Evolutionary conservation across 2,888 invertebrate genomes (phyloP), one percentile per base, ranked within the genome.

Genomic region (Caenorhabditis doughertyi): DNA sequence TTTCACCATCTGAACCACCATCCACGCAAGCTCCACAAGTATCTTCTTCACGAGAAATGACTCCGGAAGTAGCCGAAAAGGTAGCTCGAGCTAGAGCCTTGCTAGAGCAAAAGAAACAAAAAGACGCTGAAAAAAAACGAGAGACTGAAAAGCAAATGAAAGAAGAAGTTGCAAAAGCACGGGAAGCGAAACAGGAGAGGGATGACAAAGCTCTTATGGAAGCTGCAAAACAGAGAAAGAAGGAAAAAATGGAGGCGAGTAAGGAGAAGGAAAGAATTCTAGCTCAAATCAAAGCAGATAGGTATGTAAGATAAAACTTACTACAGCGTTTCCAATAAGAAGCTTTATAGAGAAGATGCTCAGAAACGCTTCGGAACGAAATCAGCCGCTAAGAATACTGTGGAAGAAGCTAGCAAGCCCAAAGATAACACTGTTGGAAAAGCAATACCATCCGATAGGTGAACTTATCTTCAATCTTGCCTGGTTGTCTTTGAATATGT

Each of bases 281-380:
- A 47, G 84, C 81, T 9, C 84, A 84, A 60, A 86, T 87, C 39
- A 85, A 84, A 56, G 86, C 86, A 18, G 86, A 86, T 68, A 65
- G 84, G 84, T 82, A 35, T 16, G 72, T 16, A 68, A n/a, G 13
- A n/a, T 58, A 4, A 32, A 56, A 51, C 11, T 51, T 5, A 4
- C 3, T 25, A 51, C 11, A 23, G 25, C 4, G 5, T 9, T 13
- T 51, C 13, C 11, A 39, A 39, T 32, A 4, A 7, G 32, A 7
- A 32, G 9, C 9, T 32, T 42, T 60, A 27, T 25, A 60, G 80
- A 49, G 81, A 81, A 58, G 76, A 81, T 23, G 25, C 65, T 9
- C 56, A 80, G n/a, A 64, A 65, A 32, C 44, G 53, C n/a, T 81
- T 71, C 29, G 55, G 44, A 8, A 58, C 39, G 5, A 13, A 25